Evolutionary conservation across 2,797 vertebrate species (phyloP).

Genomic region (Parauchenoglanis punctatus): DNA sequence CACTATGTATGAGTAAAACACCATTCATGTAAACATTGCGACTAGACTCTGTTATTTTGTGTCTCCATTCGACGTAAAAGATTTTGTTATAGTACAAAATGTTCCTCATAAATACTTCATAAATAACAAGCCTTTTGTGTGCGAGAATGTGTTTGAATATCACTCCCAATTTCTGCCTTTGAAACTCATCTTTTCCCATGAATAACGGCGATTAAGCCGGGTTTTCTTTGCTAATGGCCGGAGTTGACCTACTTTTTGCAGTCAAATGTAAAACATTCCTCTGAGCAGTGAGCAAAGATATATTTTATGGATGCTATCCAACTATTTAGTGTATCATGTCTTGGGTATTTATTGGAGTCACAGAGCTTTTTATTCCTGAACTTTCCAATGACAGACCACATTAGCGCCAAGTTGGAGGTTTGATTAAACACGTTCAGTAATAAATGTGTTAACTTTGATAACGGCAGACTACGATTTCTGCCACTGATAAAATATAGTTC

Average conservation of each 20-base stretch:
- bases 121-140: slow-evolving; percentile 4
- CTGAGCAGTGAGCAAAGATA: neutral
- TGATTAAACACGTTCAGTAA: neutral
- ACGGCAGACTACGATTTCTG: neutral
- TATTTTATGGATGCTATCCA: neutral
- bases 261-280: neutral
- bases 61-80: neutral
- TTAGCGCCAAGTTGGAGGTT: neutral
- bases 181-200: slow-evolving; percentile 60
- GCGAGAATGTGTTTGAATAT: slow-evolving; percentile 41
- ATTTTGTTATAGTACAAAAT: neutral
- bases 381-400: neutral
- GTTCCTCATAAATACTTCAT: neutral
- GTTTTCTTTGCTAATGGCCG: slow-evolving; percentile 55
- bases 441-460: neutral
- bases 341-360: neutral
- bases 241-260: slow-evolving; percentile 22
- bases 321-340: neutral
- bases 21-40: neutral
- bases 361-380: neutral
- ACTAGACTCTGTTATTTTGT: neutral
- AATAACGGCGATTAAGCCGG: slow-evolving; percentile 60
- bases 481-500: neutral
- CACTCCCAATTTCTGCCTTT: slow-evolving; percentile 39
- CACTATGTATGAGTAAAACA: neutral